Evolutionary conservation across 2,113 vertebrate species (phyloP), one percentile per base, ranked within the genome.

Genomic region (Pseudopodoces humilis): DNA sequence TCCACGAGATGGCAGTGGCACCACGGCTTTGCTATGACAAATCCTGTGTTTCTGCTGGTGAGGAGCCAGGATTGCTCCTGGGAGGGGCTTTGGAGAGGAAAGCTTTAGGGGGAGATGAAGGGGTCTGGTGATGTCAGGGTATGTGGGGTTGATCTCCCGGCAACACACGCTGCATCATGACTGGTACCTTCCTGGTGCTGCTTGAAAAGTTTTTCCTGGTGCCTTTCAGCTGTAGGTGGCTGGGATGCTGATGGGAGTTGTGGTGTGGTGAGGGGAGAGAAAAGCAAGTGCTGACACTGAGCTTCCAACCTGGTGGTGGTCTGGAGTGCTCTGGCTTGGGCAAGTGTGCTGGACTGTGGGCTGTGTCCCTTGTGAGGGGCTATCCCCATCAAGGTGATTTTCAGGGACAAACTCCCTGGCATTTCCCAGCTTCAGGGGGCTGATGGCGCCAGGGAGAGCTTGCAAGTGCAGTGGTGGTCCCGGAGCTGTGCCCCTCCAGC

Each of bases 1-100:
- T 92, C 97, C 98, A 93, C 96, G 13, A 97, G 98, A 37, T 98
- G 95, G 97, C 97, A 55, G 92, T 86, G 95, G 21, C 39, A 46
- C 77, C 75, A 4, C 6, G 43, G 46, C 10, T 86, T 87, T 93
- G 35, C 31, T 5, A 8, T 22, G 0, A 33, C 25, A 8, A 77
- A 59, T 70, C 39, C 59, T 11, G 4, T 39, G 43, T 59, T 79
- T 9, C 44, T 68, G 17, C 25, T 1, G 4, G 12, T 0, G 11
- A 58, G 44, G 41, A 84, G 67, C 22, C 1, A n/a, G 37, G 28
- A 59, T 78, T 60, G 50, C 72, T 74, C 60, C 62, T 52, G 64
- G 20, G 24, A 56, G 13, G 59, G 80, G 39, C 60, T 78, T 58
- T 46, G 7, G 72, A 74, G 41, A 62, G 44, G 78, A 58, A 55